These are phyloP conservation scores for Psophia crepitans DNA, from an alignment of 2,113 vertebrate genomes.

Conservation along the genomic window DNA sequence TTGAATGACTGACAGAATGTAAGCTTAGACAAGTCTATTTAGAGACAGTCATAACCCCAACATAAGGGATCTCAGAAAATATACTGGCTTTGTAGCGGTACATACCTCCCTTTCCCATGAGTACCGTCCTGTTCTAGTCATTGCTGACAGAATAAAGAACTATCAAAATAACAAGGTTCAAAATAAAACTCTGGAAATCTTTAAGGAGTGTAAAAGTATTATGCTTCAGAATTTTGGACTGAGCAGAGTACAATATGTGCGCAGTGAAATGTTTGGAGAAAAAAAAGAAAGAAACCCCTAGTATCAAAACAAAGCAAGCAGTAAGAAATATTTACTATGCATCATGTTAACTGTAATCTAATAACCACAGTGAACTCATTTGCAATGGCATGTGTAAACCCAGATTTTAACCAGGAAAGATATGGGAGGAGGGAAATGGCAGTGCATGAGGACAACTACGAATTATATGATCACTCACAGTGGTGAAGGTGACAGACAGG, in stretches of 20 bases:
- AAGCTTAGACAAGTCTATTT: slow-evolving; percentile 12
- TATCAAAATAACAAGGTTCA: slow-evolving; percentile 3
- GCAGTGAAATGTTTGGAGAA: neutral
- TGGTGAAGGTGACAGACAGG: neutral
- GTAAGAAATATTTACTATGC: neutral
- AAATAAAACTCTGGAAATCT: neutral
- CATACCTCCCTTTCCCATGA: neutral
- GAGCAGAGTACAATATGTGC: neutral
- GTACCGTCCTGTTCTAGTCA: neutral
- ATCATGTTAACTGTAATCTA: neutral
- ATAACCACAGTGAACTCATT: neutral
- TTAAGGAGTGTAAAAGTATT: neutral
- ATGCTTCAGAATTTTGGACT: neutral
- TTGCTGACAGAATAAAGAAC: slow-evolving; percentile 11
- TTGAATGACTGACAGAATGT: neutral
- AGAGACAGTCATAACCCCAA: neutral
- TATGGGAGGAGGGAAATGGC: neutral
- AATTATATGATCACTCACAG: neutral
- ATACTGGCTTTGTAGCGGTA: neutral
- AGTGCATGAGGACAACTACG: neutral
- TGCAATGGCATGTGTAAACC: neutral
- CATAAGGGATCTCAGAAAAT: neutral
- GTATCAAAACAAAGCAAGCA: neutral
- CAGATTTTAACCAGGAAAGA: neutral
- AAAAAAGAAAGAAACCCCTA: neutral